Base-by-base conservation (phyloP, 2,888 invertebrate species). In the Phyllotreta striolata region DNA sequence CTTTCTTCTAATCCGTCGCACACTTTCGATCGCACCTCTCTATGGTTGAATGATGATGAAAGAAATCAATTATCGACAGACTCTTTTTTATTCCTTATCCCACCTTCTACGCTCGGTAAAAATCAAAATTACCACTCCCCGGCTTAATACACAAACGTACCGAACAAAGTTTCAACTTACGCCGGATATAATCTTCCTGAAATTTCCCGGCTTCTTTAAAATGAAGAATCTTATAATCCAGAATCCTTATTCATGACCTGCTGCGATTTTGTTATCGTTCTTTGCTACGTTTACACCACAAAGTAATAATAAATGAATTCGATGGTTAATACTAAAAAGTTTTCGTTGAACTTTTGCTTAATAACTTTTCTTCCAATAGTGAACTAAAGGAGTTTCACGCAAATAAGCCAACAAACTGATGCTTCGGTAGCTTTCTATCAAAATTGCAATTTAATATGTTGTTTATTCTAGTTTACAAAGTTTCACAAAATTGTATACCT, bases 201-300 rank as follows among this genome's bases (percentile, higher is more conserved):
- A 70, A 70, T 69, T 64, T 66, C 69, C 64, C 57, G 49, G 60
- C 49, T 64, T 65, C 60, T 67, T 70, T 69, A 65, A 70, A 71
- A 69, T 70, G 68, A 62, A 67, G 67, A 69, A 68, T 72, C 71
- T 73, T 66, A 64, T 74, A 72, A 74, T 73, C 74, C 70, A 55
- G 34, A 66, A 68, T 71, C 72, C 71, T 70, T 71, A 74, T 74
- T 74, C 74, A 73, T 72, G 72, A 70, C 66, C 55, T 56, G 71
- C 67, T 67, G 67, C 67, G 64, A 70, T 71, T 73, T 70, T 64
- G 66, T 61, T 70, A 68, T 66, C 66, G 66, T 55, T 63, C 24
- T 24, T 24, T 24, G 4, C 24, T 24, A 24, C 24, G 24, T 24
- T 24, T 24, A 24, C 24, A 24, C 24, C 24, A 4, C 24, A 4